phyloP scores from a whole-genome alignment of 2,888 invertebrate genomes.

The Acanthococcus lagerstroemiae region DNA sequence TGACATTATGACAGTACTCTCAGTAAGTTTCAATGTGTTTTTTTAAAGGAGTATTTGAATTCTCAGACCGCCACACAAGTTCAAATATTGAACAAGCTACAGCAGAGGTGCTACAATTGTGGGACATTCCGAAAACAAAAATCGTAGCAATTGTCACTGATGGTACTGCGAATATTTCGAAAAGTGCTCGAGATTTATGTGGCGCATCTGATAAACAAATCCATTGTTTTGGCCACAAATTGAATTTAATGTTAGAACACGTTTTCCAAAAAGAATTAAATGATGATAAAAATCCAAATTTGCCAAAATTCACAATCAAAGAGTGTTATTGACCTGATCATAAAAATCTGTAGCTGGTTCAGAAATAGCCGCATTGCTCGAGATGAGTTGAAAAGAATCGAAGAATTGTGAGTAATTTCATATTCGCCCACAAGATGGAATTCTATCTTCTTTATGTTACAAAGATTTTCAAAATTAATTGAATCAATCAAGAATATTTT shows the following conservation, averaged over 20 bases:
- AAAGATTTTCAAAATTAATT: not conserved
- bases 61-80: not conserved
- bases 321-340: not conserved
- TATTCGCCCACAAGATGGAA: not conserved
- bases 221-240: not conserved
- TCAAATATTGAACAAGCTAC: not conserved
- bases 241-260: not conserved
- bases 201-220: not conserved
- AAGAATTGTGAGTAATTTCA: not conserved
- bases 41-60: not conserved
- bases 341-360: not conserved
- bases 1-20: not conserved
- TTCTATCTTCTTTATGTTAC: not conserved
- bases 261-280: not conserved
- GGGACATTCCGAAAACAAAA: not conserved
- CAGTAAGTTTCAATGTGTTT: too few relatives aligned
- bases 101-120: not conserved
- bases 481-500: not conserved
- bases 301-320: not conserved
- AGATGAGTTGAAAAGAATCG: not conserved
- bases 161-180: not conserved
- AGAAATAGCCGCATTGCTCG: not conserved
- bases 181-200: not conserved
- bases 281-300: not conserved
- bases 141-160: not conserved